Base-by-base conservation (phyloP, 2,113 vertebrate species). In the Gorsachius goisagi region DNA sequence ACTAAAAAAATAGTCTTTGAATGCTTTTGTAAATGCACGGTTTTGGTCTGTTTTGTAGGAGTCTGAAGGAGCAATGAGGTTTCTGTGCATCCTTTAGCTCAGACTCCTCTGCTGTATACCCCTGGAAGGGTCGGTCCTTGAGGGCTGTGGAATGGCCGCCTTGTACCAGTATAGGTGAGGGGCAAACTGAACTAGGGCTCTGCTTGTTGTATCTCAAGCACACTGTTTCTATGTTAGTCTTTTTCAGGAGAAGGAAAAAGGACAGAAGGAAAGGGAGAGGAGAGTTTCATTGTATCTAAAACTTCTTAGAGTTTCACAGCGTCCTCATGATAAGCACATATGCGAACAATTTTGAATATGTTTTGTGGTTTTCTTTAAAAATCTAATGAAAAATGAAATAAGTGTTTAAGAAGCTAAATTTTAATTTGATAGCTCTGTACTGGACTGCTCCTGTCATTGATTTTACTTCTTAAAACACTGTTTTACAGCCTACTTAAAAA, bases 401-500 rank as follows among this genome's bases (percentile, higher is more conserved):
- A 89, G 11, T 76, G 21, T 76, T 90, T 81, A 45, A 78, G 60
- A 97, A 91, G 75, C 66, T 92, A 80, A 85, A 85, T 96, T 90
- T 95, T 96, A 59, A 75, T 94, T 96, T 96, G 45, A 94, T 95
- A 85, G 68, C 59, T 79, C 92, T 76, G 35, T 69, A 72, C 63
- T 83, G 55, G 76, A 89, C 86, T 93, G 35, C 68, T 97, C 56
- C 82, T 94, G 71, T 88, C 93, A 96, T 77, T 94, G 76, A 85
- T 90, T 96, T 97, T 91, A 87, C 63, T 94, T 97, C 97, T 94
- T 81, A 91, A 95, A 97, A 95, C 62, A 90, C 89, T 96, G 90
- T 97, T 97, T 97, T 97, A 96, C 90, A 97, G 95, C 93, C 91
- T 97, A 86, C 95, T 97, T 93, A 96, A 97, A 97, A 97, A 97